A percentile compares a stretch with the other conserved stretches of the same genome.
Evolutionary conservation across 2,888 invertebrate genomes (phyloP).

Genomic region (Rhingia rostrata): DNA sequence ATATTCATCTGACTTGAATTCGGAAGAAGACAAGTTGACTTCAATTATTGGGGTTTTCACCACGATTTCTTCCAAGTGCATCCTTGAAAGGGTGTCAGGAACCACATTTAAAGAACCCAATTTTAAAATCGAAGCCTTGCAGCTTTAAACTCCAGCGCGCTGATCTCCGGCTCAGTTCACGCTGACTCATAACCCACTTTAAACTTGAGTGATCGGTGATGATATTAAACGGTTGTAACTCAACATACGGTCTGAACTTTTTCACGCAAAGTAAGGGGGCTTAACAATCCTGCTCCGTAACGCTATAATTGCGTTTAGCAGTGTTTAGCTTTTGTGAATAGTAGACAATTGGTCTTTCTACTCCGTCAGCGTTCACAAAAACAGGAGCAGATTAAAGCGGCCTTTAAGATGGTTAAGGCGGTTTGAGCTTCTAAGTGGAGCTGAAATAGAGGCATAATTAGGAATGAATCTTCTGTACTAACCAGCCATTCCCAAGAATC

Average conservation of each 20-base stretch:
- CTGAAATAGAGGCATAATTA: neutral
- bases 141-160: neutral
- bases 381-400: constrained; percentile 3
- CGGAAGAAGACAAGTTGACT: neutral
- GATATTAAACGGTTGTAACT: neutral
- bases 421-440: neutral
- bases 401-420: neutral
- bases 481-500: constrained; percentile 16
- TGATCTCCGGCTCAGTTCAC: neutral
- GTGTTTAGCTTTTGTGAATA: constrained; percentile 31
- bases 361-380: constrained; percentile 3
- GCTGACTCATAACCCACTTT: constrained; percentile 7
- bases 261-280: neutral
- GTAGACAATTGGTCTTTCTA: constrained; percentile 8
- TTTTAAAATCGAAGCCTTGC: neutral
- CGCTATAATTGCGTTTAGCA: constrained; percentile 26
- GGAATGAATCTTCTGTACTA: neutral
- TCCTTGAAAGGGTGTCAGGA: neutral
- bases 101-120: neutral
- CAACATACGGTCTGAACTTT: constrained; percentile 1
- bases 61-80: neutral
- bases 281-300: constrained; percentile 28
- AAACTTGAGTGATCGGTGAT: neutral
- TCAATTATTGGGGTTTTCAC: neutral
- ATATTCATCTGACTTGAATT: constrained; percentile 9